A percentile compares a stretch with the other conserved stretches of the same genome.
These are phyloP conservation scores for Coelopa pilipes DNA, from an alignment of 2,888 invertebrate species.

Conservation along the genomic window DNA sequence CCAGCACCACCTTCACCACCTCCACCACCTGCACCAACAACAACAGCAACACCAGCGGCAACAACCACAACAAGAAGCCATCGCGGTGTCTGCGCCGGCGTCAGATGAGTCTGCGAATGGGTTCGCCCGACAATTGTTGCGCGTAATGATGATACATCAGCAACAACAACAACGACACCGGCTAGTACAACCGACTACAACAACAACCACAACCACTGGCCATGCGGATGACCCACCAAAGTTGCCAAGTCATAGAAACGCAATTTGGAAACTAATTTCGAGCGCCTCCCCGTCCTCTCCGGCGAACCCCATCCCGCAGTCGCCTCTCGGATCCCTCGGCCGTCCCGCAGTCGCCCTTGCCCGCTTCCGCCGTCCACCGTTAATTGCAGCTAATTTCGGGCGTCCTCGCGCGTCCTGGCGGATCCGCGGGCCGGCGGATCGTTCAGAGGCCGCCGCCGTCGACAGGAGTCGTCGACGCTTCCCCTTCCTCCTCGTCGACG, in stretches of 20 bases:
- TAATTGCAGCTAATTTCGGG: neutral
- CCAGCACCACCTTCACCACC: no score
- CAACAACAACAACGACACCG: no score
- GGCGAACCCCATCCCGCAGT: neutral
- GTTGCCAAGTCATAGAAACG: constrained; percentile 42
- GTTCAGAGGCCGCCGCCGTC: neutral
- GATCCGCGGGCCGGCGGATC: neutral
- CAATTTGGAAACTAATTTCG: constrained; percentile 39
- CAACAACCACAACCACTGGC: no score
- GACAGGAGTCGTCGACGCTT: neutral
- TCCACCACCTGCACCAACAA: no score
- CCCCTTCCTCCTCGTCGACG: neutral
- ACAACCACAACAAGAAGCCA: neutral
- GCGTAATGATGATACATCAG: constrained; percentile 8
- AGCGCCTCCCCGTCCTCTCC: neutral
- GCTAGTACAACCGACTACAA: no score
- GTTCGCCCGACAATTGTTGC: neutral
- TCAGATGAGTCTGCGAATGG: constrained; percentile 42
- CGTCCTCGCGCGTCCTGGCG: neutral
- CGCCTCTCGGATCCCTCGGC: neutral
- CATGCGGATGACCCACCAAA: neutral
- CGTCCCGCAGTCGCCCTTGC: neutral
- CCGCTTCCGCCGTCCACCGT: neutral
- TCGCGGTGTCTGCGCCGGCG: constrained; percentile 17
- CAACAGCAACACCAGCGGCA: neutral